phyloP scores from a whole-genome alignment of 2,888 invertebrate genomes.

The Callosobruchus maculatus region DNA sequence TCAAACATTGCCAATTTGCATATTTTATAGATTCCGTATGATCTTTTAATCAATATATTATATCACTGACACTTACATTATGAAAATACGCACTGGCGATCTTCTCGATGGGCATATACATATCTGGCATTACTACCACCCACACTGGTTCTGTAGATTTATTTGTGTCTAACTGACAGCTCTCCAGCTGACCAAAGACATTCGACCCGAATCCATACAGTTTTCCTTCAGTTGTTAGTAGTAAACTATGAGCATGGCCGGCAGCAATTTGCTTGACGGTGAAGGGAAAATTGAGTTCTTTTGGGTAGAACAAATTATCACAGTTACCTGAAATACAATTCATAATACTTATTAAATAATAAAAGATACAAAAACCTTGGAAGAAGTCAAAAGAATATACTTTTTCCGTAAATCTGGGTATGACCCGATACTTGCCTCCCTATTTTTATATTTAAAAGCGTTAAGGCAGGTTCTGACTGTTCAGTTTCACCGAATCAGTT shows the following conservation, averaged over 20 bases:
- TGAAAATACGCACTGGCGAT: constrained; percentile 72
- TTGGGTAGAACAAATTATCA: constrained; percentile 63
- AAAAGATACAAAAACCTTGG: too few relatives aligned
- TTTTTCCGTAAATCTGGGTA: too few relatives aligned
- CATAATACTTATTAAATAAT: too few relatives aligned
- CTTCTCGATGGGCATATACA: constrained; percentile 49
- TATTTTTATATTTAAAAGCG: too few relatives aligned
- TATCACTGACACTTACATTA: constrained; percentile 56
- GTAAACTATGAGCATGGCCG: constrained; percentile 71
- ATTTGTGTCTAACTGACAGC: constrained; percentile 43
- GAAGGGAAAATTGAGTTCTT: constrained; percentile 42
- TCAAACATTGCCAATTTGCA: too few relatives aligned
- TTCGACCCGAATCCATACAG: constrained; percentile 70
- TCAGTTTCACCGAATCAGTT: too few relatives aligned
- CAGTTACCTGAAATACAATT: constrained; percentile 47
- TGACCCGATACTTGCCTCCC: too few relatives aligned
- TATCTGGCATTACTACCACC: constrained; percentile 51
- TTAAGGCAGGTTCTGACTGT: too few relatives aligned
- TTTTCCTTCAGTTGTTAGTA: constrained; percentile 64
- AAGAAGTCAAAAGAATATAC: too few relatives aligned
- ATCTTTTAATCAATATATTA: background rate
- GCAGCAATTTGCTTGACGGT: constrained; percentile 55
- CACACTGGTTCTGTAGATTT: constrained; percentile 62
- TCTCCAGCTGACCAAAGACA: constrained; percentile 76
- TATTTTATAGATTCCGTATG: too few relatives aligned